Evolutionary conservation across 2,888 invertebrate genomes (phyloP).

Genomic region (Drepanosiphum platanoidis): DNA sequence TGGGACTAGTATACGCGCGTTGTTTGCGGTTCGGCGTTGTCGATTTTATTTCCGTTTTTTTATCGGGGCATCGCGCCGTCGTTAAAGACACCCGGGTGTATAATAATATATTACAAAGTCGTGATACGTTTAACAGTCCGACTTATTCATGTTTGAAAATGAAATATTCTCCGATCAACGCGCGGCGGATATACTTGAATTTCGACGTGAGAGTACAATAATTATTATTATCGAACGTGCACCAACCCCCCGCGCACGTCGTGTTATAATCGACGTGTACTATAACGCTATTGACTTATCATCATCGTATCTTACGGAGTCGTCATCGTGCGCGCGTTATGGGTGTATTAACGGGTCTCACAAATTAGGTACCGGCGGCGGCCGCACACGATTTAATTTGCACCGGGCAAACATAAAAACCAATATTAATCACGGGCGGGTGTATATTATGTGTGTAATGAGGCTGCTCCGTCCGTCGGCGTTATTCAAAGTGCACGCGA

Average conservation of each 20-base stretch:
- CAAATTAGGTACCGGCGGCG: slow-evolving; percentile 15
- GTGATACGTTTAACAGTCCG: slow-evolving; percentile 23
- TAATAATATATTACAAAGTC: slow-evolving; percentile 22
- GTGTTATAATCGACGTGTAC: background rate
- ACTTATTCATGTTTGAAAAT: slow-evolving; percentile 26
- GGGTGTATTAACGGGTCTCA: slow-evolving; percentile 30
- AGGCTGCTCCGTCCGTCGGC: slow-evolving; percentile 56
- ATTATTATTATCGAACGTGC: slow-evolving; percentile 27
- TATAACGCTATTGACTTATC: slow-evolving; percentile 33
- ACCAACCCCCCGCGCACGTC: no score
- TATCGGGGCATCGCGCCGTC: slow-evolving; percentile 24
- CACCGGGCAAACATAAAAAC: slow-evolving; percentile 46
- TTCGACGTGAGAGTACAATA: background rate
- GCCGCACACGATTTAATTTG: slow-evolving; percentile 60
- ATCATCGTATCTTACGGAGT: slow-evolving; percentile 32
- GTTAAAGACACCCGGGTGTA: background rate
- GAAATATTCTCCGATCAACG: slow-evolving; percentile 46
- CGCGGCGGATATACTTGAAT: slow-evolving; percentile 14
- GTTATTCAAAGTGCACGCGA: slow-evolving; percentile 49
- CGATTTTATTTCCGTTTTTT: background rate
- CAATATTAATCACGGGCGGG: slow-evolving; percentile 49
- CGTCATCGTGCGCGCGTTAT: slow-evolving; percentile 3
- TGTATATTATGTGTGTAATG: slow-evolving; percentile 17
- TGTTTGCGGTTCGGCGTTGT: background rate
- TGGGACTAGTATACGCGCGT: background rate